phyloP scores from a whole-genome alignment of 2,797 vertebrate species.

The Rhinogobio ventralis region DNA sequence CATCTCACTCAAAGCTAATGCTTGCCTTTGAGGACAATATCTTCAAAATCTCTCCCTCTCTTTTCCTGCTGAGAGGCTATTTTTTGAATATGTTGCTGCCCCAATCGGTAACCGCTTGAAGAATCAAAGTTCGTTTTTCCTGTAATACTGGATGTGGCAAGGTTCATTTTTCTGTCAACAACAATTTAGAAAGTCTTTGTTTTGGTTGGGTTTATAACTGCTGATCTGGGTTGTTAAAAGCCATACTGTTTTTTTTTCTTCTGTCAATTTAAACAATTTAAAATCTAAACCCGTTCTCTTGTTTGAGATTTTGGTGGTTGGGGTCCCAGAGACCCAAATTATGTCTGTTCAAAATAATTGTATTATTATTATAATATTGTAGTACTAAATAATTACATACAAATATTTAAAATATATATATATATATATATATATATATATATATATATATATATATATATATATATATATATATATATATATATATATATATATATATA shows the following conservation, averaged over 20 bases:
- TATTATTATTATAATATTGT: background rate
- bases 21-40: conserved; percentile 84
- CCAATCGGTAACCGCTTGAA: conserved; percentile 66
- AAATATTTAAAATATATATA: background rate
- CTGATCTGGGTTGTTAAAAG: conserved; percentile 51
- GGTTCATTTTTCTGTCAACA: conserved; percentile 70
- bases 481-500: too few species aligned
- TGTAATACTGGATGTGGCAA: conserved; percentile 62
- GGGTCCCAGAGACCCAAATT: background rate
- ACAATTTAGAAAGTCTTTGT: conserved; percentile 62
- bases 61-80: conserved; percentile 78
- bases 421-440: too few species aligned
- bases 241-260: background rate
- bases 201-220: conserved; percentile 52
- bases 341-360: background rate
- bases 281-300: conserved; percentile 15
- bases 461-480: too few species aligned
- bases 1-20: conserved; percentile 78
- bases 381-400: background rate
- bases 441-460: too few species aligned
- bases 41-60: conserved; percentile 77
- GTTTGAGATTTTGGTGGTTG: background rate
- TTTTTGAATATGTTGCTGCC: conserved; percentile 80
- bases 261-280: background rate
- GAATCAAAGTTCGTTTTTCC: conserved; percentile 64